Evolutionary conservation across 2,797 vertebrate species (phyloP), one percentile per base, ranked within the genome.

Genomic region (Myotis pilosus): DNA sequence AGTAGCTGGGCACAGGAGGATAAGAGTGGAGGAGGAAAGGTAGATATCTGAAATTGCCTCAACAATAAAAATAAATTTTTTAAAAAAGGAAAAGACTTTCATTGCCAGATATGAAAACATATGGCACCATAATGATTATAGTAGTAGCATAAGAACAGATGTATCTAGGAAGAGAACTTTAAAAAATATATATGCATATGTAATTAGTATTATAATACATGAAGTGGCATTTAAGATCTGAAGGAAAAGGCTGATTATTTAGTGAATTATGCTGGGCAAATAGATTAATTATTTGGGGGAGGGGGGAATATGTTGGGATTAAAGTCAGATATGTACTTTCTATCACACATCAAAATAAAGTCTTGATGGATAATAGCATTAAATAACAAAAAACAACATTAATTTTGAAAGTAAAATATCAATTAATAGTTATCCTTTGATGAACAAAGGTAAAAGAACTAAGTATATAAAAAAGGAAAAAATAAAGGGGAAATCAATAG

Each of bases 141-240:
- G 6, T 55, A 72, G 9, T 20, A 49, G 6, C 7, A 64, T 22
- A 81, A 71, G 47, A 92, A 80, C 57, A 89, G 36, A 55, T 75
- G 2, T 60, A 53, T 51, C 22, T 83, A 76, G 44, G 22, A 76
- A 69, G 62, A 78, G 30, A 68, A 71, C 33, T 85, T 89, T 66
- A 53, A 3, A 38, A 75, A 28, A 49, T 5, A n/a, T n/a, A 41
- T 69, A 51, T 84, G 2, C 38, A 87, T 53, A 75, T 71, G 5
- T 82, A 85, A 85, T 92, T 96, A 90, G 66, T 88, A 79, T 23
- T 57, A 36, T 15, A 75, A 28, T 47, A 71, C 6, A 28, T 83
- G 82, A 91, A 89, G 33, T 95, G 76, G 85, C 69, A 92, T 92
- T 96, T 95, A 71, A 89, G 11, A 95, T 85, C 36, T 87, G 57